A percentile compares a stretch with the other conserved stretches of the same genome.
phyloP scores from a whole-genome alignment of 2,888 invertebrate species.

The Troilus luridus region DNA sequence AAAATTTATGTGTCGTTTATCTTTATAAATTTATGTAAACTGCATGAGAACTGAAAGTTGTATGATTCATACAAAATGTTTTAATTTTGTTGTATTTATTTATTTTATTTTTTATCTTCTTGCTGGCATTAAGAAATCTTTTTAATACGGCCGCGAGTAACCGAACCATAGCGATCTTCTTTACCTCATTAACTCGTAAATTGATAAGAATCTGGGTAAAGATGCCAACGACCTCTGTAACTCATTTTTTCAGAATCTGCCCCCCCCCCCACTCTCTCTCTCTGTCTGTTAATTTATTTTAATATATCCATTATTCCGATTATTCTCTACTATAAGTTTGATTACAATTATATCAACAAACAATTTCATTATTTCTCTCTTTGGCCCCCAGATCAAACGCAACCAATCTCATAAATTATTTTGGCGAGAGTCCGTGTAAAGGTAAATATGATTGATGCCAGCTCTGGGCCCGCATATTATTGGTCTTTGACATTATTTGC shows the following conservation, averaged over 20 bases:
- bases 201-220: slow-evolving; percentile 10
- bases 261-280: neutral
- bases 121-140: neutral
- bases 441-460: neutral
- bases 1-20: no score
- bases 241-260: neutral
- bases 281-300: no score
- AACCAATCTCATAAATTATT: neutral
- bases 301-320: no score
- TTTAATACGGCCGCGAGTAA: neutral
- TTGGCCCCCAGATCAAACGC: neutral
- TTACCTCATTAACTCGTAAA: slow-evolving; percentile 11
- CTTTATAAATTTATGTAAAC: no score
- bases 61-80: neutral
- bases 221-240: slow-evolving; percentile 28
- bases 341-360: neutral
- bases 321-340: no score
- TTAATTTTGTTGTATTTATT: neutral
- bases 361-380: neutral
- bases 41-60: no score
- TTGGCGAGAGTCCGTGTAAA: neutral
- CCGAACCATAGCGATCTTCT: neutral
- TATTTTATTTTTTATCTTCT: neutral
- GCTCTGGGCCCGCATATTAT: neutral
- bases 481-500: neutral